phyloP scores from a whole-genome alignment of 2,113 vertebrate species.

The Myotis lucifugus region DNA sequence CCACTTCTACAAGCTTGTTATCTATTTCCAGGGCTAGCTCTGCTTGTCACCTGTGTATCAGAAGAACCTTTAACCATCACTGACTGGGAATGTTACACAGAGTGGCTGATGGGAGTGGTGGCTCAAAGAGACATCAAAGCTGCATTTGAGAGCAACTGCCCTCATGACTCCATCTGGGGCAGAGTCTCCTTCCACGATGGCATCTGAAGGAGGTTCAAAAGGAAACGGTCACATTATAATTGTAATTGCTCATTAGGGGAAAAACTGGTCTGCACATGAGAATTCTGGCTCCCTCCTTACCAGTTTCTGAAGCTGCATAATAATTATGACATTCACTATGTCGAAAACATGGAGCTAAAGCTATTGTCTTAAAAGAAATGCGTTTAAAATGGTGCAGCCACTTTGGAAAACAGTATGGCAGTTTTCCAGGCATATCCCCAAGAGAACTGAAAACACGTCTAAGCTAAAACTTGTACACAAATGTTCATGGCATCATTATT shows the following conservation, averaged over 20 bases:
- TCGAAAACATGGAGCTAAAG: neutral
- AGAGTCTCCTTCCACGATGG: conserved; percentile 28
- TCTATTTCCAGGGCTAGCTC: neutral
- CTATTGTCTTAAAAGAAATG: conserved; percentile 33
- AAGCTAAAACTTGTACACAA: neutral
- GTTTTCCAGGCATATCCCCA: neutral
- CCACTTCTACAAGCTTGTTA: neutral
- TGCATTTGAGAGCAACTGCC: neutral
- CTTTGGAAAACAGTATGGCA: neutral
- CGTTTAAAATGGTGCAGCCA: neutral
- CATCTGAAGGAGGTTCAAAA: neutral
- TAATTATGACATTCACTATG: neutral
- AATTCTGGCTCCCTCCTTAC: neutral
- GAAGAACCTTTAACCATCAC: neutral
- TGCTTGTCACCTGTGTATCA: neutral
- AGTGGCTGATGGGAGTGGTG: neutral
- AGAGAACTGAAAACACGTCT: neutral
- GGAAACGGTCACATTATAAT: neutral
- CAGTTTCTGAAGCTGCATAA: neutral
- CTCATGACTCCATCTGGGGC: neutral
- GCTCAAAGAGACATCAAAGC: neutral
- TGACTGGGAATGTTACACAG: neutral
- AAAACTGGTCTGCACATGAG: neutral
- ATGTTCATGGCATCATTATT: neutral
- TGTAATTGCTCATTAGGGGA: neutral